phyloP scores from a whole-genome alignment of 2,113 vertebrate genomes.

The Chamaea fasciata region DNA sequence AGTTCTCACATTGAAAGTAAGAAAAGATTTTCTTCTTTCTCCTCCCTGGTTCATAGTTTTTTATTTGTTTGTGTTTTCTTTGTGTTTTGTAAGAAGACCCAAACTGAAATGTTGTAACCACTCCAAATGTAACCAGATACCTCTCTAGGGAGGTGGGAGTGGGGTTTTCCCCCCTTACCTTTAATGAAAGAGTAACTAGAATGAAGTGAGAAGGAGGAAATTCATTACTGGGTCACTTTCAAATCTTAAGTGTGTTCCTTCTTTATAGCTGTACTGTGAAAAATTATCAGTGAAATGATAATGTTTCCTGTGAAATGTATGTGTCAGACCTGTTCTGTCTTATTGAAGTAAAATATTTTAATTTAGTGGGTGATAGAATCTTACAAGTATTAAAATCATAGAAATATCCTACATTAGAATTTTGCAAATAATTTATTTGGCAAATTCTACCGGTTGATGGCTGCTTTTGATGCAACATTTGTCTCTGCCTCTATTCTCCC shows the following conservation, averaged over 20 bases:
- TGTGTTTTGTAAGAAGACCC: neutral
- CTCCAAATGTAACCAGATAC: neutral
- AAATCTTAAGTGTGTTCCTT: neutral
- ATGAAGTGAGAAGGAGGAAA: neutral
- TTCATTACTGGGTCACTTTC: neutral
- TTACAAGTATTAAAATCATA: neutral
- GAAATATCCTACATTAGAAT: neutral
- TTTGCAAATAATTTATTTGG: neutral
- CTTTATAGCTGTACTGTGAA: neutral
- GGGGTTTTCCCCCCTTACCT: neutral
- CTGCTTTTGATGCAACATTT: neutral
- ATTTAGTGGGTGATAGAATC: neutral
- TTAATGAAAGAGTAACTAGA: neutral
- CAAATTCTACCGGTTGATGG: neutral
- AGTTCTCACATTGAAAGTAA: neutral
- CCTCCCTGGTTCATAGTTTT: rapidly evolving
- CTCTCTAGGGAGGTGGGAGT: neutral
- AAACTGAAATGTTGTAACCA: neutral
- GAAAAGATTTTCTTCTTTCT: neutral
- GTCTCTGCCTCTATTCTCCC: neutral
- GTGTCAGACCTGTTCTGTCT: neutral
- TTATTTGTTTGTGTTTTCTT: neutral
- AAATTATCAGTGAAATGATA: neutral
- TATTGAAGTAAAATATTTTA: neutral
- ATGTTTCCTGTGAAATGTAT: neutral